These are phyloP conservation scores for Eurytemora carolleeae DNA, from an alignment of 1,140 invertebrate genomes.

Conservation along the genomic window DNA sequence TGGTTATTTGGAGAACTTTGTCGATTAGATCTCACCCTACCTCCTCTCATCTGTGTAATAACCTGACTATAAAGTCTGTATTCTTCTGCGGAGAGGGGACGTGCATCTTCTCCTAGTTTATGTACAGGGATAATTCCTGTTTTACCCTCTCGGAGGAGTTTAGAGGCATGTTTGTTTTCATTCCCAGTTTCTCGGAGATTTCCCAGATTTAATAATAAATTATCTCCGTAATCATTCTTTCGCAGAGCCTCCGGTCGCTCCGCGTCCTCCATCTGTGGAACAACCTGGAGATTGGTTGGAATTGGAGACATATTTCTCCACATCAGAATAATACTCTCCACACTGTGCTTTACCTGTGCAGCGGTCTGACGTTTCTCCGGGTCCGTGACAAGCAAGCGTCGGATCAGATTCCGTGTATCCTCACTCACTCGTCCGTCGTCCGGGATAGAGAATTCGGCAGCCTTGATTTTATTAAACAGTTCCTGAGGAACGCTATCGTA, in stretches of 20 bases:
- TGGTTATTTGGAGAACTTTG: not conserved
- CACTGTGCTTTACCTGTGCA: slow-evolving; percentile 33
- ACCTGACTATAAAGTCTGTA: slow-evolving; percentile 1
- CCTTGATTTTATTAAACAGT: slow-evolving; percentile 55
- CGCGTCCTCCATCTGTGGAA: not conserved
- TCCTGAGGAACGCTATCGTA: slow-evolving; percentile 53
- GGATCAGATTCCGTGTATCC: slow-evolving; percentile 34
- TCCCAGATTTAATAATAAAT: not conserved
- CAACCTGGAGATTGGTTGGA: slow-evolving; percentile 3
- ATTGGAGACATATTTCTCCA: slow-evolving; percentile 22
- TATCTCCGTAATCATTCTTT: not conserved
- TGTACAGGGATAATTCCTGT: not conserved
- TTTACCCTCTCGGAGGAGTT: not conserved
- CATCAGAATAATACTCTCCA: slow-evolving; percentile 30
- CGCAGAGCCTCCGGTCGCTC: not conserved
- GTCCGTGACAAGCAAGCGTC: slow-evolving; percentile 35
- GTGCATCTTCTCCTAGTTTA: not conserved
- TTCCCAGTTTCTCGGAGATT: not conserved
- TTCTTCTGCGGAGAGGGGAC: slow-evolving; percentile 3
- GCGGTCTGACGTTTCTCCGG: slow-evolving; percentile 36
- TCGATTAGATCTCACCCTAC: not conserved
- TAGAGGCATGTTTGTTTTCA: not conserved
- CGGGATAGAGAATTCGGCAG: slow-evolving; percentile 42
- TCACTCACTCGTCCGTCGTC: slow-evolving; percentile 36
- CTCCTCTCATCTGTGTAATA: not conserved